Evolutionary conservation across 2,888 invertebrate species (phyloP), one percentile per base, ranked within the genome.

Genomic region (Mythimna loreyi): DNA sequence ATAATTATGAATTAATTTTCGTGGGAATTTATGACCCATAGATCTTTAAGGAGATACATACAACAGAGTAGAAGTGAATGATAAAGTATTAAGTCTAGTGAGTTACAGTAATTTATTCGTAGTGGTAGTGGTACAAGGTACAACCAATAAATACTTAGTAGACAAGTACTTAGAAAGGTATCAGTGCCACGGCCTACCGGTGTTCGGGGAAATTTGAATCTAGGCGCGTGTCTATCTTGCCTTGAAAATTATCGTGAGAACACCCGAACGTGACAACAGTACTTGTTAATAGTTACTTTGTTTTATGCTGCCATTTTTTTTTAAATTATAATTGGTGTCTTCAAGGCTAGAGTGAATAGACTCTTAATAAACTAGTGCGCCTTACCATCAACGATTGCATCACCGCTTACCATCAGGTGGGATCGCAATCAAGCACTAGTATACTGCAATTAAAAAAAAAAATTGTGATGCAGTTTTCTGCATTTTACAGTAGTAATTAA

Each of bases 121-220:
- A 5, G 13, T 6, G 2, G 13, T n/a, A n/a, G n/a, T n/a, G n/a
- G n/a, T n/a, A n/a, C n/a, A n/a, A n/a, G n/a, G n/a, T 40, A 8
- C n/a, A 23, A 69, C 16, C 68, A 23, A 11, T 3, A 23, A 23
- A 40, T 25, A 11, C 50, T 5, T 19, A n/a, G n/a, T 36, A 11
- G n/a, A n/a, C n/a, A n/a, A 1, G 2, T 68, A 78, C 82, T 58
- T 81, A 74, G 55, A 80, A 70, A 80, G 84, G 83, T 70, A 83
- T 86, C 86, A 89, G 82, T 85, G 85, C 83, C 90, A 87, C 70
- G 86, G 84, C 82, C 86, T 78, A 86, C 87, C 84, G 81, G 87
- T 85, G 84, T 62, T 64, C n/a, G n/a, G n/a, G n/a, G 63, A 68
- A 66, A 63, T 78, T 78, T 82, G 72, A 75, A 81, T 72, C 67